A percentile compares a stretch with the other conserved stretches of the same genome.
Conservation (phyloP, 2,888 invertebrate genomes). For the Theodoxus fluviatilis region DNA sequence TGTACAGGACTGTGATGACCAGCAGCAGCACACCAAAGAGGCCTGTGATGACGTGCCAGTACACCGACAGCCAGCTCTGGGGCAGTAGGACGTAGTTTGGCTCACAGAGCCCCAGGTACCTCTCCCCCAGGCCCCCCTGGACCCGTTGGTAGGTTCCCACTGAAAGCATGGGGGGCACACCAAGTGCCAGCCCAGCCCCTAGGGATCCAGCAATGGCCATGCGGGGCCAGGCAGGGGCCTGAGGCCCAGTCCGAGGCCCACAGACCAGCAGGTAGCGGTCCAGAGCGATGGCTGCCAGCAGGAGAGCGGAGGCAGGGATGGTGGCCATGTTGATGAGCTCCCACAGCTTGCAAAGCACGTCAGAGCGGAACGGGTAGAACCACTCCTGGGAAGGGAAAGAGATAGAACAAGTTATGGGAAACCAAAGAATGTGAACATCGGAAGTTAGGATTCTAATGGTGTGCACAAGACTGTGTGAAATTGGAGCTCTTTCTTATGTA, state of each 20-base stretch:
- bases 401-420: too few relatives aligned
- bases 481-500: too few relatives aligned
- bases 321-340: conserved; percentile 42
- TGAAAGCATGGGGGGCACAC: conserved; percentile 44
- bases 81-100: conserved; percentile 38
- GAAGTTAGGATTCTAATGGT: too few relatives aligned
- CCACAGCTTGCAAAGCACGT: conserved; percentile 45
- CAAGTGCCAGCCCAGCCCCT: conserved; percentile 37
- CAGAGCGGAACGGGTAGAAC: conserved; percentile 37
- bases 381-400: too few relatives aligned
- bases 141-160: conserved; percentile 39
- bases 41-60: conserved; percentile 42
- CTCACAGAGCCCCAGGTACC: conserved; percentile 40
- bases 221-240: conserved; percentile 26
- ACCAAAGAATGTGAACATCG: too few relatives aligned
- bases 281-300: conserved; percentile 50
- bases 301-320: conserved; percentile 47
- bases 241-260: conserved; percentile 29
- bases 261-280: conserved; percentile 54
- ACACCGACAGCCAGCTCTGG: conserved; percentile 29
- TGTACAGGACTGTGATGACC: conserved; percentile 42
- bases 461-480: too few relatives aligned
- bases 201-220: conserved; percentile 37
- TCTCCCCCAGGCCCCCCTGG: neutral
- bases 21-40: conserved; percentile 43